Conservation (phyloP, 2,888 invertebrate genomes). For the Scelioninae gen. 2 region DNA sequence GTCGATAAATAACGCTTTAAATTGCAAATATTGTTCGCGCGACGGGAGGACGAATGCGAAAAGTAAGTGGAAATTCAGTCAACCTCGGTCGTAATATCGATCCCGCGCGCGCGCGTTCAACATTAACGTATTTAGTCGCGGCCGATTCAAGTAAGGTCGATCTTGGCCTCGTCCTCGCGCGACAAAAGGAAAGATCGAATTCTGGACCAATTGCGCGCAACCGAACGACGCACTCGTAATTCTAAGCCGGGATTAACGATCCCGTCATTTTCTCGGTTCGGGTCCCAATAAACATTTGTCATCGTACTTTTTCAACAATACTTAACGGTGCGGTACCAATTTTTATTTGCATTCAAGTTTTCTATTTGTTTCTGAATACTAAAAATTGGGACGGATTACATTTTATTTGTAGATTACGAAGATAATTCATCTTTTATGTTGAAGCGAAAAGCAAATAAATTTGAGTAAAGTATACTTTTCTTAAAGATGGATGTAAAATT, state of each 20-base stretch:
- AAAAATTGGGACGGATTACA: no score
- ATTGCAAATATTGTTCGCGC: slow-evolving; percentile 37
- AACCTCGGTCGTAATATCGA: slow-evolving; percentile 39
- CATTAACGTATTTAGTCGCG: slow-evolving; percentile 40
- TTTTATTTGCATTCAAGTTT: no score
- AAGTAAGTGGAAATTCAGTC: slow-evolving; percentile 39
- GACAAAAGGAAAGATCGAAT: slow-evolving; percentile 27
- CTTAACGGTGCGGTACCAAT: no score
- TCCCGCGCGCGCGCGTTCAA: slow-evolving; percentile 28
- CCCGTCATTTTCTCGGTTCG: slow-evolving; percentile 32
- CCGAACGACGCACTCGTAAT: slow-evolving; percentile 56
- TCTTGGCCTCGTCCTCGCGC: no score
- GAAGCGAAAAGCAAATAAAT: no score
- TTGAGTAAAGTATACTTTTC: no score
- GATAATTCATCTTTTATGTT: no score
- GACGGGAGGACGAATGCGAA: slow-evolving; percentile 28
- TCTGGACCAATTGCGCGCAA: slow-evolving; percentile 50
- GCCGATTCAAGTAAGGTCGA: slow-evolving; percentile 16
- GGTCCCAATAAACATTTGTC: no score
- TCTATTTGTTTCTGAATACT: neutral
- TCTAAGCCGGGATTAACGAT: slow-evolving; percentile 56
- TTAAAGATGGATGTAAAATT: no score
- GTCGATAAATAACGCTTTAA: slow-evolving; percentile 24
- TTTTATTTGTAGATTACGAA: no score
- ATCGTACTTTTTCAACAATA: no score